phyloP scores from a whole-genome alignment of 2,113 vertebrate species.

The Microtus richardsoni region DNA sequence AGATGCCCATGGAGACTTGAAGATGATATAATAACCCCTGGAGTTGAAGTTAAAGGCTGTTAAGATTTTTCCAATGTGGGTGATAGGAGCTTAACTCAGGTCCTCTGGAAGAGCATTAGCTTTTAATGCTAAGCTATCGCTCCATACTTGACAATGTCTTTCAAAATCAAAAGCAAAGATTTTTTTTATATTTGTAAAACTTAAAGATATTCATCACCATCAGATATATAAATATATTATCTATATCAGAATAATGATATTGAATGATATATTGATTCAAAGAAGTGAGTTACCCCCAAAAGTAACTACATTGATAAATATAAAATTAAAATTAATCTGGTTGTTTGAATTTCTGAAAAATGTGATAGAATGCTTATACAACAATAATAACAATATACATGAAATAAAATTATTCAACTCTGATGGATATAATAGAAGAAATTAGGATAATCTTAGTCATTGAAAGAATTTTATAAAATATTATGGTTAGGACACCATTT shows the following conservation, averaged over 20 bases:
- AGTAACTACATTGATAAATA: not conserved
- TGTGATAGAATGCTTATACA: not conserved
- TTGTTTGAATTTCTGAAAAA: slow-evolving; percentile 21
- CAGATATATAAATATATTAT: not conserved
- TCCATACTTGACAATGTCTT: not conserved
- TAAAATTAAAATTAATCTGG: not conserved
- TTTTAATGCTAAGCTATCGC: not conserved
- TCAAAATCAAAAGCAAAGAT: slow-evolving; percentile 3
- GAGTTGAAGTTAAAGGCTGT: not conserved
- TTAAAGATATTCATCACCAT: not conserved
- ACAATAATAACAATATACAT: not conserved
- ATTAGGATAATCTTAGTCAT: not conserved
- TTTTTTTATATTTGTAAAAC: not conserved
- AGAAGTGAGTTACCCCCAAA: not conserved
- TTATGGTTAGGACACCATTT: not conserved
- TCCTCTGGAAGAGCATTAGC: not conserved
- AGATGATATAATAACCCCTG: not conserved
- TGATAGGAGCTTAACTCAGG: not conserved
- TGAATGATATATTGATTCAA: not conserved
- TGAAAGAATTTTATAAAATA: not conserved
- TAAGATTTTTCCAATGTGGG: not conserved
- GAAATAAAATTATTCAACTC: not conserved
- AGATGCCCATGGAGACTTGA: not conserved
- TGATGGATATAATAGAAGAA: not conserved
- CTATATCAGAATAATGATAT: not conserved